Conservation (phyloP, 2,797 vertebrate genomes). For the Trachops cirrhosus region DNA sequence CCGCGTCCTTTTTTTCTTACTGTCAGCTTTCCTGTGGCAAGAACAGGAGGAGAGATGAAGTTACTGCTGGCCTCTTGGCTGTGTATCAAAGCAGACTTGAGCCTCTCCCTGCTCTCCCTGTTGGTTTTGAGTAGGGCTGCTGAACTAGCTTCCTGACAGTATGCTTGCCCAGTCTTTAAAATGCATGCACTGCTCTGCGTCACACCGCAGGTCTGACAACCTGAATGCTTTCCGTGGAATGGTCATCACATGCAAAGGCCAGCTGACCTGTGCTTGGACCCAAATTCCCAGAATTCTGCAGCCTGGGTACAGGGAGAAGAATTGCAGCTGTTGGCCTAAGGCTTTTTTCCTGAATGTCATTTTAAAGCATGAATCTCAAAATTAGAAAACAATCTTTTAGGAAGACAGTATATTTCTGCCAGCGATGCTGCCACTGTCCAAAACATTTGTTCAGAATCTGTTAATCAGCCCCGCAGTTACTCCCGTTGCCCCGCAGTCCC, state of each 20-base stretch:
- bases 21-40: neutral
- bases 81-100: neutral
- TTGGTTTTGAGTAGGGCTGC: neutral
- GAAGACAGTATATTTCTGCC: neutral
- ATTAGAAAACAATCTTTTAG: neutral
- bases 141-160: neutral
- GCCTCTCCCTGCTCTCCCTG: neutral
- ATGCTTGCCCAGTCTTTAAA: neutral
- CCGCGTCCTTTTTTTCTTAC: neutral
- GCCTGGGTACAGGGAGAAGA: neutral
- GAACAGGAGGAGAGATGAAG: neutral
- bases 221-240: neutral
- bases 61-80: neutral
- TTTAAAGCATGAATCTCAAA: neutral
- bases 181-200: accelerated
- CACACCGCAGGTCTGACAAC: neutral
- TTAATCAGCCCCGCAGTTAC: neutral
- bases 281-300: neutral
- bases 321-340: neutral
- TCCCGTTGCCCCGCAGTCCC: neutral
- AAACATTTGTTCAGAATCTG: neutral
- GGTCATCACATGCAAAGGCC: neutral
- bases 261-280: neutral
- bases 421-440: neutral
- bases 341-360: neutral